phyloP scores from a whole-genome alignment of 1,140 invertebrate species.

The Rhyzopertha dominica region DNA sequence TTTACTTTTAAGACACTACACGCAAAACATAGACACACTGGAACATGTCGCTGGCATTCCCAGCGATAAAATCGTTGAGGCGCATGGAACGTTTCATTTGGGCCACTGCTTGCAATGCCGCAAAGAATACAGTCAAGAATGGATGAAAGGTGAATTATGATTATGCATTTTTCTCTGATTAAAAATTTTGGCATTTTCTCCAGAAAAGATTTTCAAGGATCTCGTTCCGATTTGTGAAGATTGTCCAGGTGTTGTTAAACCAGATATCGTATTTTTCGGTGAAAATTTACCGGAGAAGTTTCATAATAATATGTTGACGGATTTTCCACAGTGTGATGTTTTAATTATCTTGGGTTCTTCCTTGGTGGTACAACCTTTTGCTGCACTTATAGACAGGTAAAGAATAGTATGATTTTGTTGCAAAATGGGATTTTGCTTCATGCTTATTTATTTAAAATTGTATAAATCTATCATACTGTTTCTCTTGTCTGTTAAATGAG shows the following conservation, averaged over 20 bases:
- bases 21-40: constrained; percentile 92
- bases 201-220: constrained; percentile 69
- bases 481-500: too few species aligned
- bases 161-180: constrained; percentile 1
- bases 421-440: background rate
- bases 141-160: constrained; percentile 55
- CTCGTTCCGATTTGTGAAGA: constrained; percentile 69
- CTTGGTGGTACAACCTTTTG: constrained; percentile 91
- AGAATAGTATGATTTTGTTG: too few species aligned
- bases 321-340: constrained; percentile 85
- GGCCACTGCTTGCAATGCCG: constrained; percentile 80
- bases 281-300: constrained; percentile 79
- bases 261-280: constrained; percentile 93
- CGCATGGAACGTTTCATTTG: constrained; percentile 88
- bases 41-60: constrained; percentile 84
- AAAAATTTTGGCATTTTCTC: constrained; percentile 26
- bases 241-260: constrained; percentile 76
- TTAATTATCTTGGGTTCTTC: constrained; percentile 95
- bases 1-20: constrained; percentile 76
- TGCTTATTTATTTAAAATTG: background rate
- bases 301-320: constrained; percentile 58
- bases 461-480: too few species aligned
- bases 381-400: constrained; percentile 77
- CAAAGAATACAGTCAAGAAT: constrained; percentile 69
- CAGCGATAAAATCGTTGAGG: constrained; percentile 82